Evolutionary conservation across 2,888 invertebrate species (phyloP), one percentile per base, ranked within the genome.

Genomic region (Aproaerema taeniolella): DNA sequence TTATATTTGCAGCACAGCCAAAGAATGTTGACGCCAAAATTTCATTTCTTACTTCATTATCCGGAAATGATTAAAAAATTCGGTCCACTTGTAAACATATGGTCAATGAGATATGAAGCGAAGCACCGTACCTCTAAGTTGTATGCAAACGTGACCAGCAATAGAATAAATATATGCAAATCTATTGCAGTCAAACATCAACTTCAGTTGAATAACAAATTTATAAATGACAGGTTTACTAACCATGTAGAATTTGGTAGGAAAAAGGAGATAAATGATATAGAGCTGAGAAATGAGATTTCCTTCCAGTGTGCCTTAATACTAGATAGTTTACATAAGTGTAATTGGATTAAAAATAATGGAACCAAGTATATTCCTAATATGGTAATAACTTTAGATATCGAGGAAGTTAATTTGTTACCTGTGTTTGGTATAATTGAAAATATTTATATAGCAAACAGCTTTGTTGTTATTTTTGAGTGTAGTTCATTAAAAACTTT

Each of bases 41-140:
- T 45, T 31, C 45, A 47, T 16, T 13, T 36, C 28, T 25, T 45
- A 15, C 9, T 38, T 12, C 47, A 45, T 31, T 48, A 48, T 26
- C 41, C 25, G 7, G 2, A 9, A 1, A 30, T 35, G 8, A 7
- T 48, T 11, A 14, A 31, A 42, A 43, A 45, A 39, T 42, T 37
- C 30, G 45, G 47, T 6, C 45, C 45, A 14, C n/a, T 48, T 7
- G 7, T 25, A 14, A 17, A 16, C 15, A 17, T 48, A 2, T 48
- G 43, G 43, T 37, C 41, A 3, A 48, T 48, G 46, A 12, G 46
- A 12, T 48, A 29, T 34, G 45, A 48, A 34, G 45, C 45, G 7
- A 48, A 48, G 34, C 48, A 48, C 26, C 34, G 42, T 20, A 10
- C 39, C 8, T 48, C 25, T 6, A 48, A 48, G 40, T 34, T 43